Percentiles rank a stretch among this genome's conserved stretches.
phyloP scores from a whole-genome alignment of 2,113 vertebrate genomes.

The Dicerorhinus sumatrensis region DNA sequence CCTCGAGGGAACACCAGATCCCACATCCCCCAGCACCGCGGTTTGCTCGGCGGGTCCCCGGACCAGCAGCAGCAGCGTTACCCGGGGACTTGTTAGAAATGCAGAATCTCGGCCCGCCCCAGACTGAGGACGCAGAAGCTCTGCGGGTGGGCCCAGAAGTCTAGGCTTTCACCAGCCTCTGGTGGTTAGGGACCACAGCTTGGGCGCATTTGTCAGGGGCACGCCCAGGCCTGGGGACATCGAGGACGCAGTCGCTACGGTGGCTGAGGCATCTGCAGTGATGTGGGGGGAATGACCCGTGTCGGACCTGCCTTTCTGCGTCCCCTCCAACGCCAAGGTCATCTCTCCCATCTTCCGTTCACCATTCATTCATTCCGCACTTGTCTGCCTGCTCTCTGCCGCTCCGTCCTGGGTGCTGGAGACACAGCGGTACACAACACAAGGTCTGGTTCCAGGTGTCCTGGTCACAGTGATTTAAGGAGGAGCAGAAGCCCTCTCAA shows the following conservation, averaged over 20 bases:
- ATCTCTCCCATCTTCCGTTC: background rate
- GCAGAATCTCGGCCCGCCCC: background rate
- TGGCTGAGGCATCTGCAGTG: background rate
- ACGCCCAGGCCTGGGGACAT: background rate
- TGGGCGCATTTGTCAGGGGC: background rate
- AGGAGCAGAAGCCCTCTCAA: too few relatives aligned
- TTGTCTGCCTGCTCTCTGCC: accelerated
- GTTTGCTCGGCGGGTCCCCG: background rate
- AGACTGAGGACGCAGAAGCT: background rate
- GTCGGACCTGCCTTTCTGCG: background rate
- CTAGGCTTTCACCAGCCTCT: background rate
- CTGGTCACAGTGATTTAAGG: background rate
- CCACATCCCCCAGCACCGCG: background rate
- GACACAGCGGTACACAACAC: too few relatives aligned
- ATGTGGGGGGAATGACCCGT: accelerated
- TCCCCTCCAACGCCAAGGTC: background rate
- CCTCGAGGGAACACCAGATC: too few relatives aligned
- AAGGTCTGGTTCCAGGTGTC: background rate
- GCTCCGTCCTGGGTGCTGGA: background rate
- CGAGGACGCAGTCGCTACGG: accelerated
- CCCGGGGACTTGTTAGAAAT: background rate
- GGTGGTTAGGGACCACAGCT: too few relatives aligned
- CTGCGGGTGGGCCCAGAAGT: background rate
- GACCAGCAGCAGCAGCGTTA: background rate
- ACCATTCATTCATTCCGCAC: background rate